Evolutionary conservation across 2,113 vertebrate species (phyloP).

Genomic region (Sitta europaea): DNA sequence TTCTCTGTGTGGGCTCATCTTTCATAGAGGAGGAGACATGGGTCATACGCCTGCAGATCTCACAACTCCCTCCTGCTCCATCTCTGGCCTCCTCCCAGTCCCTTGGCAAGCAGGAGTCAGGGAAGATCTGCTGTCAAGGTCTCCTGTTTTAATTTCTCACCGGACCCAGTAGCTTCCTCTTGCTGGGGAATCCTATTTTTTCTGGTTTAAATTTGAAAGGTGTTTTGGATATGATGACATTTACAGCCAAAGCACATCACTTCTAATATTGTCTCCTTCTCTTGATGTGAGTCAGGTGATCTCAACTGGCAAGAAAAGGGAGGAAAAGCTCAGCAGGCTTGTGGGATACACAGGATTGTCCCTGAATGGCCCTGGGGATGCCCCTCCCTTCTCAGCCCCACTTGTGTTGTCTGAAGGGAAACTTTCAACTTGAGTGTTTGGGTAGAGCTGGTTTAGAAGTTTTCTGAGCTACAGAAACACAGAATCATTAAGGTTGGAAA

Average conservation of each 20-base stretch:
- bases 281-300: neutral
- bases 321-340: neutral
- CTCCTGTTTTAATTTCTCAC: neutral
- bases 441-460: neutral
- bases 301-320: neutral
- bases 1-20: constrained; percentile 1
- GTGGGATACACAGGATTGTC: neutral
- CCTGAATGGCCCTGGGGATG: neutral
- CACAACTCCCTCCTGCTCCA: neutral
- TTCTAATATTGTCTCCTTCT: neutral
- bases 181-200: neutral
- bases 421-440: neutral
- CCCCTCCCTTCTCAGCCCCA: neutral
- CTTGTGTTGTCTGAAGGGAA: neutral
- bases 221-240: neutral
- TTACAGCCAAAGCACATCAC: neutral
- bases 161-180: neutral
- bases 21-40: neutral
- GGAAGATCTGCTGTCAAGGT: neutral
- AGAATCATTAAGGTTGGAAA: neutral
- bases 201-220: constrained; percentile 10
- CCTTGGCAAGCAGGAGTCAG: neutral
- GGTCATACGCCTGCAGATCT: neutral
- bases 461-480: neutral
- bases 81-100: neutral